phyloP scores from a whole-genome alignment of 1,140 invertebrate genomes.

The Tetraneura akinire region DNA sequence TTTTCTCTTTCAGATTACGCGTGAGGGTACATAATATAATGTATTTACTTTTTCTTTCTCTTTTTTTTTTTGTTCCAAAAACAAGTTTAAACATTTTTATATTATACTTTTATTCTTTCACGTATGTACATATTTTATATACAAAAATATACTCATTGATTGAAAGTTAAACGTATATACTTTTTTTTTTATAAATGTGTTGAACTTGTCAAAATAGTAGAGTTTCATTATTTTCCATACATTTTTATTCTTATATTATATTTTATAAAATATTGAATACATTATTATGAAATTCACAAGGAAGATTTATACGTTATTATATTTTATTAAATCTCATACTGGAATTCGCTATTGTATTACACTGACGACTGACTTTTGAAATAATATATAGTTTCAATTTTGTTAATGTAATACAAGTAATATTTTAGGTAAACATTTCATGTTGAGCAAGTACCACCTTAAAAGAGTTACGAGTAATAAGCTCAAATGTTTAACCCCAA shows the following conservation, averaged over 20 bases:
- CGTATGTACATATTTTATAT: not conserved
- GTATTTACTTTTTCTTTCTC: too few relatives aligned
- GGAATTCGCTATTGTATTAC: not conserved
- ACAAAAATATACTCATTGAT: not conserved
- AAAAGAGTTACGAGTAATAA: not conserved
- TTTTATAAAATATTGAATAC: not conserved
- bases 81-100: too few relatives aligned
- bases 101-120: too few relatives aligned
- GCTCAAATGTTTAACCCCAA: not conserved
- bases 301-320: constrained; percentile 6
- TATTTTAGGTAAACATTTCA: not conserved
- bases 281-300: not conserved
- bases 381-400: not conserved
- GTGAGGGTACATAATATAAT: too few relatives aligned
- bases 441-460: too few relatives aligned
- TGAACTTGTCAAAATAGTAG: too few relatives aligned
- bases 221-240: not conserved
- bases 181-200: too few relatives aligned
- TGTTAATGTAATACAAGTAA: not conserved
- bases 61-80: too few relatives aligned
- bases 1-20: too few relatives aligned
- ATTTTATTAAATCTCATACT: not conserved
- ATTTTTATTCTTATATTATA: not conserved
- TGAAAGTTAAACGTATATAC: too few relatives aligned
- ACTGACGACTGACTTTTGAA: not conserved